Evolutionary conservation across 2,113 vertebrate species (phyloP).

Genomic region (Eulemur rufifrons): DNA sequence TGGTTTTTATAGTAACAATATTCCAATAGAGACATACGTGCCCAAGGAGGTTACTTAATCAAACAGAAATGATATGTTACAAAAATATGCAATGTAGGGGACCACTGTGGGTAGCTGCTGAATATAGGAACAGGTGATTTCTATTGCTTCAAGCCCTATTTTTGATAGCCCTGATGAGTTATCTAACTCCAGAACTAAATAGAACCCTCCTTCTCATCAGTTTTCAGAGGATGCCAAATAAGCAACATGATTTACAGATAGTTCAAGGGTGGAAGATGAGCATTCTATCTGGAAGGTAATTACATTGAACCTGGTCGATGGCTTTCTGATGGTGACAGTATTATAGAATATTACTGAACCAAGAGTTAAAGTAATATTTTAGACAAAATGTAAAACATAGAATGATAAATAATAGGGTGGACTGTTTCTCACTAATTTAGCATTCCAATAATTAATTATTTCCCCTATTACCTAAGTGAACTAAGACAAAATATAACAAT

Average conservation of each 20-base stretch:
- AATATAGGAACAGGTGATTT: not conserved
- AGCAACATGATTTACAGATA: not conserved
- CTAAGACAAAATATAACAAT: not conserved
- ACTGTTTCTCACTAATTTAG: not conserved
- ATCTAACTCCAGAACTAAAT: not conserved
- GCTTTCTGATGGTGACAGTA: not conserved
- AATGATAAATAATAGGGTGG: too few species aligned
- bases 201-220: not conserved
- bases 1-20: not conserved
- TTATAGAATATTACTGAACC: not conserved
- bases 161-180: not conserved
- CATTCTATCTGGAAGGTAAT: not conserved
- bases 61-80: not conserved
- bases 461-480: too few species aligned
- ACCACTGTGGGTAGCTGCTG: not conserved
- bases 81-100: not conserved
- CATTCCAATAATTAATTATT: too few species aligned
- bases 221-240: not conserved
- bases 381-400: not conserved
- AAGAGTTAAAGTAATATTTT: not conserved
- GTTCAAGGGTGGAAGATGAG: not conserved
- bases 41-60: not conserved
- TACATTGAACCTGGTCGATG: not conserved
- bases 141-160: not conserved
- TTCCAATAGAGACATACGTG: not conserved